Evolutionary conservation across 2,797 vertebrate genomes (phyloP).

Genomic region (Glossophaga mutica): DNA sequence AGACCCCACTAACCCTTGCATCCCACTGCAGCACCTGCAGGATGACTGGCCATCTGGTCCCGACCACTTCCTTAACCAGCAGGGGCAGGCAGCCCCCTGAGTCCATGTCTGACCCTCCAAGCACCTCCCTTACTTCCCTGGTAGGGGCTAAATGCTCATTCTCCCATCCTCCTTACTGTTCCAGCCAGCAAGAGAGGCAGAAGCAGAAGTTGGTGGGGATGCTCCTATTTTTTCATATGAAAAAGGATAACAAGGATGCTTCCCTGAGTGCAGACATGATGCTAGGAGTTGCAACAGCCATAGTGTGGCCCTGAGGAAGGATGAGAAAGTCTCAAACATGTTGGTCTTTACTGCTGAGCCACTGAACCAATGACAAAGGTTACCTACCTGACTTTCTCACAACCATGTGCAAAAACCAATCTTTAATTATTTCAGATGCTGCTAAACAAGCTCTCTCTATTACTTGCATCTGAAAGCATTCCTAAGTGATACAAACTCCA

Average conservation of each 20-base stretch:
- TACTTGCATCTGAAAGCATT: neutral
- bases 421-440: neutral
- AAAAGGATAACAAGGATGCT: neutral
- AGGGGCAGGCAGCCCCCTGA: neutral
- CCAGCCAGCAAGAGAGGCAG: neutral
- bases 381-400: neutral
- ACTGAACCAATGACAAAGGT: neutral
- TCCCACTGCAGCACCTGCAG: too few species aligned
- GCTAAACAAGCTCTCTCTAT: neutral
- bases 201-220: neutral
- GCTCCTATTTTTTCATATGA: neutral
- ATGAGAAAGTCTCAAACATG: neutral
- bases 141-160: neutral
- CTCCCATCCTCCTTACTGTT: neutral
- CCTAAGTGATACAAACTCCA: neutral
- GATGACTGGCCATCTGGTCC: neutral
- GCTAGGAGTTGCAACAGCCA: neutral
- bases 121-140: neutral
- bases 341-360: neutral
- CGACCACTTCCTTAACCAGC: neutral
- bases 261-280: neutral
- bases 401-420: neutral
- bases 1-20: too few species aligned
- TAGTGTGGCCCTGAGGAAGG: neutral
- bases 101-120: accelerated